phyloP scores from a whole-genome alignment of 2,888 invertebrate genomes.

The Prostheceraeus crozeri region DNA sequence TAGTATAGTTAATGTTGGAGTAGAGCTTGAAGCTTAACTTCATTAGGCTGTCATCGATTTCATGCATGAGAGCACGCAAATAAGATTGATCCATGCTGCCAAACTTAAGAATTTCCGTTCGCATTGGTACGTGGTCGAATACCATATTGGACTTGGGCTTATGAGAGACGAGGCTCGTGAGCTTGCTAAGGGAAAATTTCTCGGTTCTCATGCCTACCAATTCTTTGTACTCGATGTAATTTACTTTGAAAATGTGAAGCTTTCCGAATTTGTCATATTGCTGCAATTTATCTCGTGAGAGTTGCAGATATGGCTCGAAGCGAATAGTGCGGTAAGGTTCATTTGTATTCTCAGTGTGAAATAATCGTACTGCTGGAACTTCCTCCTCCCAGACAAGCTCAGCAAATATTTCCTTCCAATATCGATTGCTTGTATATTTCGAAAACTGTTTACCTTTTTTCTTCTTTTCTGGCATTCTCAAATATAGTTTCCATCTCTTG shows the following conservation, averaged over 20 bases:
- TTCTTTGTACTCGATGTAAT: constrained; percentile 69
- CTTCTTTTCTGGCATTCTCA: constrained; percentile 49
- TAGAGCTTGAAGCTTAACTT: constrained; percentile 47
- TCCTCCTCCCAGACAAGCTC: constrained; percentile 70
- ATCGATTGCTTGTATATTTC: constrained; percentile 57
- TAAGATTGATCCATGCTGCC: constrained; percentile 81
- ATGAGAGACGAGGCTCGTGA: constrained; percentile 48
- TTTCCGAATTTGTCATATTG: constrained; percentile 98
- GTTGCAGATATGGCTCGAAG: constrained; percentile 59
- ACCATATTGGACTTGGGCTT: constrained; percentile 57
- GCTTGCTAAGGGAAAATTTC: constrained; percentile 59
- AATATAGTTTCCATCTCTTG: constrained; percentile 35
- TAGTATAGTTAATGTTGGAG: constrained; percentile 51
- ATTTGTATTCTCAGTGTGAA: constrained; percentile 72
- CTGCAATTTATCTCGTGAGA: constrained; percentile 62
- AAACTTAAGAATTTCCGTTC: constrained; percentile 87
- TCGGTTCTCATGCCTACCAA: constrained; percentile 67
- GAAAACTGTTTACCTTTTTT: constrained; percentile 54
- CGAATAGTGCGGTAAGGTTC: constrained; percentile 69
- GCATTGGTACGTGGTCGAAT: constrained; percentile 88
- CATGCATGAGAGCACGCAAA: constrained; percentile 79
- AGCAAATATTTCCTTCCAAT: constrained; percentile 94
- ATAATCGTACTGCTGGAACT: constrained; percentile 68
- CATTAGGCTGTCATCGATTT: constrained; percentile 78
- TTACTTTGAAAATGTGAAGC: constrained; percentile 87